Evolutionary conservation across 64 coral and sea anemone genomes (phyloP), one percentile per base, ranked within the genome.

Genomic region (Hydrozoanthus tunicans): DNA sequence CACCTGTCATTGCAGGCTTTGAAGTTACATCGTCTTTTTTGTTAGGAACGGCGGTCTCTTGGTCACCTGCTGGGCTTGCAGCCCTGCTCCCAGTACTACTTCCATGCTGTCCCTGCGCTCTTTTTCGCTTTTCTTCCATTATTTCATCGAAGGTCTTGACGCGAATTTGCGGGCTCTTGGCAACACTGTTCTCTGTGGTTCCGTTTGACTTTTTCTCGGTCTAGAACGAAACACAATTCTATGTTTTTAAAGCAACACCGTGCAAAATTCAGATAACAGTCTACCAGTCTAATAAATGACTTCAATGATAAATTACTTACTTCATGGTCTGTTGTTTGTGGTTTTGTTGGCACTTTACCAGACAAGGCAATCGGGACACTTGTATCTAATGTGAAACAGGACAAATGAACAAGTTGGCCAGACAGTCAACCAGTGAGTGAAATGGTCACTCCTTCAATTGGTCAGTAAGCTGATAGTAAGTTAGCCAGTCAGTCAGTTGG

Each of bases 111-210:
- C 65, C 23, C 62, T 67, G 62, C 5, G 81, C 62, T 7, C 81
- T 66, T 14, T 20, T 83, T 67, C 81, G 51, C 62, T 83, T 83
- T 62, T 83, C 81, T 63, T 65, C 81, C 81, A 53, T 83, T 5
- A 83, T 83, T 83, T 83, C 81, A 20, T 67, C 32, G 1, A 83
- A 83, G 9, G 81, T 83, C 32, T 83, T 83, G 12, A 83, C 81
- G 14, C 7, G 81, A 64, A 83, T 32, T 53, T 55, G 62, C n/a
- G 81, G 81, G 54, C 81, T 83, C 62, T 52, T 66, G 17, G 0
- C 14, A 20, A 17, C 43, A 13, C 32, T 83, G 27, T 51, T 13
- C 32, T 67, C 51, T n/a, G 81, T 1, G 2, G 43, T 66, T 66
- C 81, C 81, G 20, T 83, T 83, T 53, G 63, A 4, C 62, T 66